A percentile compares a stretch with the other conserved stretches of the same genome.
Evolutionary conservation across 1,140 invertebrate genomes (phyloP).

Genomic region (Platyscapa corneri): DNA sequence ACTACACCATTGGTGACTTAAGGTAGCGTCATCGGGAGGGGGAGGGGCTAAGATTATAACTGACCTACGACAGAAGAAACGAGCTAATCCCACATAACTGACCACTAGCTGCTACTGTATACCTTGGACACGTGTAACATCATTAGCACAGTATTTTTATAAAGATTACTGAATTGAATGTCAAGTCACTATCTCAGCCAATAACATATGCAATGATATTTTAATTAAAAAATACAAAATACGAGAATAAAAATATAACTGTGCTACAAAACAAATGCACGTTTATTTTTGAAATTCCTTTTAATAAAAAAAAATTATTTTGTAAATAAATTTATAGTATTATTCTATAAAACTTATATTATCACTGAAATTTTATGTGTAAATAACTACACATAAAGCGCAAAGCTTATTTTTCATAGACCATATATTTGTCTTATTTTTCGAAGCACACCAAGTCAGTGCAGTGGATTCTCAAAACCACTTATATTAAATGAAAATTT

Average conservation of each 20-base stretch:
- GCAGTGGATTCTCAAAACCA: background rate
- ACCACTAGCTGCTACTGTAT: too few relatives aligned
- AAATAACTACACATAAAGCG: slow-evolving; percentile 9
- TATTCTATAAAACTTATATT: background rate
- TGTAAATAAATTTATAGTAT: background rate
- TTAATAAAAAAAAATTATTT: background rate
- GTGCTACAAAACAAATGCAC: too few relatives aligned
- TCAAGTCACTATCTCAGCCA: too few relatives aligned
- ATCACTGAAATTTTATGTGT: slow-evolving; percentile 1
- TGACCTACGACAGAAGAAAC: background rate
- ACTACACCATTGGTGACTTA: background rate
- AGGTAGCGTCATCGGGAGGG: background rate
- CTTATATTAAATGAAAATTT: background rate
- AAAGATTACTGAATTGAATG: too few relatives aligned
- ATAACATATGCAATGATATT: too few relatives aligned
- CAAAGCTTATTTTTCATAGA: background rate
- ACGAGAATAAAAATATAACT: too few relatives aligned
- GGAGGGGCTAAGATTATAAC: background rate
- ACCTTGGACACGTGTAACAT: too few relatives aligned
- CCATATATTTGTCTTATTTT: background rate
- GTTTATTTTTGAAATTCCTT: background rate
- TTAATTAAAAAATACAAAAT: too few relatives aligned
- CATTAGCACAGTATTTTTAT: too few relatives aligned
- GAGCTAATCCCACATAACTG: too few relatives aligned
- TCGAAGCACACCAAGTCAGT: background rate